These are phyloP conservation scores for Hippocampus barbouri DNA, from an alignment of 2,113 vertebrate genomes.

Conservation along the genomic window DNA sequence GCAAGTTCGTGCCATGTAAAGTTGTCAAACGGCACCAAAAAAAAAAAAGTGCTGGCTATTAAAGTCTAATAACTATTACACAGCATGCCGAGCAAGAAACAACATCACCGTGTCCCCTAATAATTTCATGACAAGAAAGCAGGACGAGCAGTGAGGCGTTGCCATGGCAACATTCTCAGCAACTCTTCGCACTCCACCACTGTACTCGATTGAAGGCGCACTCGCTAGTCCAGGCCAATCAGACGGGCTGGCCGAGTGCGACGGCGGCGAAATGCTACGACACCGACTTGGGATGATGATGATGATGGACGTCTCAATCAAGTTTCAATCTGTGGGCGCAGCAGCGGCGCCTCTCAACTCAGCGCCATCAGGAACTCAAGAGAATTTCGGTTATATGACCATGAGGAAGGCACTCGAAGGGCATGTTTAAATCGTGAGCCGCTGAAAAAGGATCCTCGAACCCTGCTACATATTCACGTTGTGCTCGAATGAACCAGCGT, in stretches of 20 bases:
- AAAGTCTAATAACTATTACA: slow-evolving; percentile 47
- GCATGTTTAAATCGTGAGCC: background rate
- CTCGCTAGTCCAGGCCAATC: slow-evolving; percentile 48
- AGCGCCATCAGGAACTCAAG: slow-evolving; percentile 23
- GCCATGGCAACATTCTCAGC: slow-evolving; percentile 64
- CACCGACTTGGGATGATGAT: slow-evolving; percentile 40
- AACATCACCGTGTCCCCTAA: slow-evolving; percentile 58
- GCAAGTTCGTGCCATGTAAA: too few species aligned
- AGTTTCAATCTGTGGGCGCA: slow-evolving; percentile 31
- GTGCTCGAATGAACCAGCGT: too few species aligned
- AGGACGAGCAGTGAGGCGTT: slow-evolving; percentile 59
- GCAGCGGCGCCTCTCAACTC: slow-evolving; percentile 1
- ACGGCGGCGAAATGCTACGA: slow-evolving; percentile 28
- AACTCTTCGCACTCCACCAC: slow-evolving; percentile 51
- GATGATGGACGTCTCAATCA: slow-evolving; percentile 33
- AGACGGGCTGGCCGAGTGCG: slow-evolving; percentile 11
- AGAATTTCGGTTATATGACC: slow-evolving; percentile 34
- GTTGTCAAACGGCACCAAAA: background rate
- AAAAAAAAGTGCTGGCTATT: slow-evolving; percentile 21
- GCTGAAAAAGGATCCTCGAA: background rate
- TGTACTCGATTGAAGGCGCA: slow-evolving; percentile 27
- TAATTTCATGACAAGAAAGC: slow-evolving; percentile 57
- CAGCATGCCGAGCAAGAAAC: slow-evolving; percentile 65
- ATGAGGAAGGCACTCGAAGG: slow-evolving; percentile 15
- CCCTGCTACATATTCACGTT: too few species aligned